phyloP scores from a whole-genome alignment of 1,140 invertebrate genomes.

The Mactra quadrangularis region DNA sequence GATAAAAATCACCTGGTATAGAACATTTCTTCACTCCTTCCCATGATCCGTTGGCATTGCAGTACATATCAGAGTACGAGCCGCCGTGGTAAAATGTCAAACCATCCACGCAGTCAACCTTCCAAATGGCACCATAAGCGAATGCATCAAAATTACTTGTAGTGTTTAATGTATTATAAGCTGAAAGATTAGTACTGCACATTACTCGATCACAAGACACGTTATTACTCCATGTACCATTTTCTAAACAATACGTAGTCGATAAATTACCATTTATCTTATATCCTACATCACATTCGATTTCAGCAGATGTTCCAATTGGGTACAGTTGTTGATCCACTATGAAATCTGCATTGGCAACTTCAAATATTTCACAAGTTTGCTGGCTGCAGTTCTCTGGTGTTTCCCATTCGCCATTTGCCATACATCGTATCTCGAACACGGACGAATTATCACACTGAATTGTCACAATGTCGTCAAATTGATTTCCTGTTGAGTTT shows the following conservation, averaged over 20 bases:
- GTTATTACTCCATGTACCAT: not conserved
- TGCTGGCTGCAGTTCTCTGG: too few species aligned
- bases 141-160: too few species aligned
- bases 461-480: not conserved
- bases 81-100: not conserved
- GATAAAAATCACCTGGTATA: slow-evolving; percentile 13
- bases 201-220: not conserved
- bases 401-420: not conserved
- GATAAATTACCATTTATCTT: too few species aligned
- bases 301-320: too few species aligned
- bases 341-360: too few species aligned
- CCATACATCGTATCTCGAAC: not conserved
- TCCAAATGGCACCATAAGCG: not conserved
- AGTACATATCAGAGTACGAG: not conserved
- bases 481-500: too few species aligned
- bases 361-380: too few species aligned
- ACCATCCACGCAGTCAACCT: not conserved
- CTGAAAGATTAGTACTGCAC: not conserved
- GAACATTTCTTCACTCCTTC: not conserved
- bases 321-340: too few species aligned
- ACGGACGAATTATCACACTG: too few species aligned
- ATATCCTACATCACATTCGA: too few species aligned
- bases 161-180: too few species aligned
- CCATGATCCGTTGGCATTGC: slow-evolving; percentile 5
- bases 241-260: not conserved